Conservation (phyloP, 2,797 vertebrate species). For the Chiroxiphia lanceolata region DNA sequence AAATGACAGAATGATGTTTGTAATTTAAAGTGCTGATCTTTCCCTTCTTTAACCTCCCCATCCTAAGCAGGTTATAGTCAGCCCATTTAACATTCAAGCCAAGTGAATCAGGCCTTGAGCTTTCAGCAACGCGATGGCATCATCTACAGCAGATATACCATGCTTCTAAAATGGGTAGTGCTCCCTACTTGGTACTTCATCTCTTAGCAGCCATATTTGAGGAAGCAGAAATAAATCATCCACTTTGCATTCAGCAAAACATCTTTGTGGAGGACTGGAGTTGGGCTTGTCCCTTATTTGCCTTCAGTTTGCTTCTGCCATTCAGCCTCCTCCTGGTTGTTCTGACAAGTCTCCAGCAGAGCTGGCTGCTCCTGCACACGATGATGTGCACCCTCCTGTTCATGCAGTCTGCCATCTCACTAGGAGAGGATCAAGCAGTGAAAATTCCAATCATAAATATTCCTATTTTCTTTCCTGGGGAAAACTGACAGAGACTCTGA, state of each 20-base stretch:
- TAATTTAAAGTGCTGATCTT: neutral
- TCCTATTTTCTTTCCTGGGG: neutral
- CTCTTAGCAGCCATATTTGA: neutral
- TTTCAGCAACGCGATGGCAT: neutral
- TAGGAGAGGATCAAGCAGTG: neutral
- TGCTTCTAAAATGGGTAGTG: neutral
- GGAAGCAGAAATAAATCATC: neutral
- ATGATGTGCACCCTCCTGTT: neutral
- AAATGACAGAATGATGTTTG: neutral
- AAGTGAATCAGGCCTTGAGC: neutral
- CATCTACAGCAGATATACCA: neutral
- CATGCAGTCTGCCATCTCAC: neutral
- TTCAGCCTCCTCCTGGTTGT: neutral
- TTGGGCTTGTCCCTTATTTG: neutral
- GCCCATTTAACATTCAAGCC: neutral
- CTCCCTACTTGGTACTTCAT: neutral
- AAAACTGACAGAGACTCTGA: neutral
- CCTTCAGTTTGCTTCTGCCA: neutral
- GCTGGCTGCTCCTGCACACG: neutral
- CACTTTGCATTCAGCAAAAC: neutral
- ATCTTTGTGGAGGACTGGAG: neutral
- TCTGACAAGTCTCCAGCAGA: constrained; percentile 1
- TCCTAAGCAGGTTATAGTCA: neutral
- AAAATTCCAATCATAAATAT: neutral
- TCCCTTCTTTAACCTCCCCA: neutral